Conservation (phyloP, 2,888 invertebrate species). For the Folsomia candida region DNA sequence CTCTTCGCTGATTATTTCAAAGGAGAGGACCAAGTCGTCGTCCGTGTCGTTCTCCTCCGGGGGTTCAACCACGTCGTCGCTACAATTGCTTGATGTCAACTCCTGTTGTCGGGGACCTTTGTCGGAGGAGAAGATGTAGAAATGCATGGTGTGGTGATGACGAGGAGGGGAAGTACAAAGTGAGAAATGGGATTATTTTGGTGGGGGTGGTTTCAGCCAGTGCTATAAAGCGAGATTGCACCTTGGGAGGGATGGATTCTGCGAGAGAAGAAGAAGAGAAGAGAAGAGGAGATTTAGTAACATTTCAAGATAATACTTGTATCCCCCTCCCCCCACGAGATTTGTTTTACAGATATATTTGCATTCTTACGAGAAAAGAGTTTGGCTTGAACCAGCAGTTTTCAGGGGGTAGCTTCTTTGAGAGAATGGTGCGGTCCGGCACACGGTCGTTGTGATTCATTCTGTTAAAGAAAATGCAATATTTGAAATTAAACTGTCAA, state of each 20-base stretch:
- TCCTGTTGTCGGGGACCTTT: not conserved
- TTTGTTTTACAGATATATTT: too few species aligned
- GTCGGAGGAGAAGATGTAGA: not conserved
- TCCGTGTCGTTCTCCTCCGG: slow-evolving; percentile 19
- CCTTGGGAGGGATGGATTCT: not conserved
- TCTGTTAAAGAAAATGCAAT: too few species aligned
- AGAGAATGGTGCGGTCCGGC: not conserved
- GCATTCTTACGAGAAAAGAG: not conserved
- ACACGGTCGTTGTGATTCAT: not conserved
- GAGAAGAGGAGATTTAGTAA: too few species aligned
- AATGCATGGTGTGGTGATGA: not conserved
- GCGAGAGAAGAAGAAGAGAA: too few species aligned
- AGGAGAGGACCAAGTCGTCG: slow-evolving; percentile 21
- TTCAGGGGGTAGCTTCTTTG: not conserved
- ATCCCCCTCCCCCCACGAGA: too few species aligned
- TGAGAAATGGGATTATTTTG: not conserved
- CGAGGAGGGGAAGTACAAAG: not conserved
- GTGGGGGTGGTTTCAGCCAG: not conserved
- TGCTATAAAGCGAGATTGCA: not conserved
- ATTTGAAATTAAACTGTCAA: too few species aligned
- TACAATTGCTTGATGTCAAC: not conserved
- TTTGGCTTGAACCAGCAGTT: not conserved
- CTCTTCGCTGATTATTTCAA: slow-evolving; percentile 27
- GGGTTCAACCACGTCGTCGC: not conserved
- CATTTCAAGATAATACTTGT: too few species aligned